Conservation (phyloP, 2,888 invertebrate genomes). For the Agriopis aurantiaria region DNA sequence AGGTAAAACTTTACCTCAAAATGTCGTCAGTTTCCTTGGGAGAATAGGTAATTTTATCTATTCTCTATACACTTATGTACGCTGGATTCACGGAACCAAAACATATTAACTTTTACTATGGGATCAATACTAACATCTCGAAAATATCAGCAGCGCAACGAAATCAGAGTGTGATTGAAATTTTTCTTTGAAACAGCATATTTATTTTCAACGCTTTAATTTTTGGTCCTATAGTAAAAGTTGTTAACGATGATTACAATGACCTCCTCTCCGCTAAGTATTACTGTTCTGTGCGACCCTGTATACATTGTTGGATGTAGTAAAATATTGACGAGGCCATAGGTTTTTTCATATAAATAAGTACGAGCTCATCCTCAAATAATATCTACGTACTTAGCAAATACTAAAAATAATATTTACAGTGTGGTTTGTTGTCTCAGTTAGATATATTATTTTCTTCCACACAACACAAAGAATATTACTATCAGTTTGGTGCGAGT, state of each 20-base stretch:
- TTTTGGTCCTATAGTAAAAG: too few relatives aligned
- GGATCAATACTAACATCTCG: too few relatives aligned
- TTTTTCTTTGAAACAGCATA: too few relatives aligned
- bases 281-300: too few relatives aligned
- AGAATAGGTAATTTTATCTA: constrained; percentile 9
- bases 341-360: constrained; percentile 1
- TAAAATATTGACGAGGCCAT: background rate
- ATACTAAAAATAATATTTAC: constrained; percentile 3
- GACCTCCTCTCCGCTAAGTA: too few relatives aligned
- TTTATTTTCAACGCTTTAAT: too few relatives aligned
- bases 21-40: constrained; percentile 14
- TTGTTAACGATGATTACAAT: too few relatives aligned
- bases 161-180: too few relatives aligned
- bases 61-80: background rate
- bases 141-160: too few relatives aligned
- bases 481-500: constrained; percentile 10
- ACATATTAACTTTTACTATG: too few relatives aligned
- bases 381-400: constrained; percentile 3
- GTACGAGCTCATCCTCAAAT: background rate
- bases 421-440: constrained; percentile 5
- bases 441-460: constrained; percentile 8
- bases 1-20: constrained; percentile 20
- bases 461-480: constrained; percentile 13
- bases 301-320: too few relatives aligned
- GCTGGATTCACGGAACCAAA: too few relatives aligned